phyloP scores from a whole-genome alignment of 2,113 vertebrate genomes.

The Opisthocomus hoazin region DNA sequence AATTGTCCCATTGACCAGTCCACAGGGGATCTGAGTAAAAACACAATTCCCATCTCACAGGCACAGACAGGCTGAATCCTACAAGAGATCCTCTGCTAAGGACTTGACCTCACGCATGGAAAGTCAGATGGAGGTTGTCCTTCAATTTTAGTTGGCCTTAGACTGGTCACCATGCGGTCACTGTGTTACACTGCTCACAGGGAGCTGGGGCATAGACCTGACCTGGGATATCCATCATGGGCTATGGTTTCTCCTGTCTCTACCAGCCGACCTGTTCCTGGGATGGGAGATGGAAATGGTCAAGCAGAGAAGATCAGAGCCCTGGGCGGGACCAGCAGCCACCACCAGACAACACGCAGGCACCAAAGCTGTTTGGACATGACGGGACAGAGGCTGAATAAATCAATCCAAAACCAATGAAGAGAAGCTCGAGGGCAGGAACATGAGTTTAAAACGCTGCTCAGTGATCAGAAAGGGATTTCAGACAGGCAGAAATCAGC shows the following conservation, averaged over 20 bases:
- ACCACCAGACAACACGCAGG: not conserved
- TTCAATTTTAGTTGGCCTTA: not conserved
- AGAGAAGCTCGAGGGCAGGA: not conserved
- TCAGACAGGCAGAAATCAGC: not conserved
- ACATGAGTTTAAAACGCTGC: not conserved
- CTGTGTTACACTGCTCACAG: not conserved
- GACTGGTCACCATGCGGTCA: not conserved
- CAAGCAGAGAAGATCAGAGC: not conserved
- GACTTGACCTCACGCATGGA: not conserved
- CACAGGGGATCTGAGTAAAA: not conserved
- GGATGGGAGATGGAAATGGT: not conserved
- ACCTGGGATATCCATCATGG: not conserved
- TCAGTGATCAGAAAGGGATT: not conserved
- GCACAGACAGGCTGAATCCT: not conserved
- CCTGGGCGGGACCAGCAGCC: not conserved
- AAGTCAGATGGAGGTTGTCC: not conserved
- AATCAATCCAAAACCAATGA: not conserved
- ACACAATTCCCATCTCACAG: not conserved
- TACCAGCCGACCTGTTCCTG: not conserved
- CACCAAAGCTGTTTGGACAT: not conserved
- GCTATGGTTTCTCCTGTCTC: not conserved
- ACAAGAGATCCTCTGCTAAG: not conserved
- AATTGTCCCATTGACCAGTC: fast-evolving
- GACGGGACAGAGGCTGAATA: not conserved
- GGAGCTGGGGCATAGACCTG: not conserved